Evolutionary conservation across 2,113 vertebrate species (phyloP), one percentile per base, ranked within the genome.

Genomic region (Chunga burmeisteri): DNA sequence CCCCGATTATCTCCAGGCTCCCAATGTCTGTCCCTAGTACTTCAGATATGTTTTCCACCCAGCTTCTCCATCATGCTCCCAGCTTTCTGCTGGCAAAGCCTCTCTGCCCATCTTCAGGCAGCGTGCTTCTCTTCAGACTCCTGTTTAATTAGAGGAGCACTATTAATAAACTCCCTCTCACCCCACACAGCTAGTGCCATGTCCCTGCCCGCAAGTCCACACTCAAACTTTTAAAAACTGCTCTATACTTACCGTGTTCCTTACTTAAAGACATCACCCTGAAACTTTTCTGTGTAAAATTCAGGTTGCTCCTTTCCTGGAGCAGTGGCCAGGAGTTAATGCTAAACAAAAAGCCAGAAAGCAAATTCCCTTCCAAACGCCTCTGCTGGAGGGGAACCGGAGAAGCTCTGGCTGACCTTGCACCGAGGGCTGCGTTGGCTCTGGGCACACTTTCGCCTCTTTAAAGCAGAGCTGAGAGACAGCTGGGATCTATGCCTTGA

Each of bases 361-460:
- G 11, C 49, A 19, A 29, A 26, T 38, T 44, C 2, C 0, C 14
- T 66, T 46, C 65, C 53, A 10, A 10, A 3, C 2, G 0, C 7
- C 70, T n/a, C 52, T 26, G 75, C 58, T 34, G n/a, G 44, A 30
- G 58, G 14, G 3, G 46, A 49, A 18, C 26, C 2, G 63, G 40
- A 59, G 50, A 9, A 44, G 63, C 70, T 38, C 73, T 29, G 2
- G 4, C 66, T 13, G 53, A 46, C 10, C 62, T 59, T 6, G 0
- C 6, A 5, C 13, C 13, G 0, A 59, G 58, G 52, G 44, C 14
- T 47, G 42, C 1, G 7, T 1, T 49, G 74, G 74, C 91, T 83
- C 59, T 9, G 58, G 66, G 29, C 18, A 11, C 44, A 2, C 32
- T 67, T 9, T 20, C 1, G 1, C 16, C n/a, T 14, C 46, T 4